A percentile compares a stretch with the other conserved stretches of the same genome.
Conservation (phyloP, 30 jellyfish, hydroid and myxozoan genomes). For the Hydra vulgaris region DNA sequence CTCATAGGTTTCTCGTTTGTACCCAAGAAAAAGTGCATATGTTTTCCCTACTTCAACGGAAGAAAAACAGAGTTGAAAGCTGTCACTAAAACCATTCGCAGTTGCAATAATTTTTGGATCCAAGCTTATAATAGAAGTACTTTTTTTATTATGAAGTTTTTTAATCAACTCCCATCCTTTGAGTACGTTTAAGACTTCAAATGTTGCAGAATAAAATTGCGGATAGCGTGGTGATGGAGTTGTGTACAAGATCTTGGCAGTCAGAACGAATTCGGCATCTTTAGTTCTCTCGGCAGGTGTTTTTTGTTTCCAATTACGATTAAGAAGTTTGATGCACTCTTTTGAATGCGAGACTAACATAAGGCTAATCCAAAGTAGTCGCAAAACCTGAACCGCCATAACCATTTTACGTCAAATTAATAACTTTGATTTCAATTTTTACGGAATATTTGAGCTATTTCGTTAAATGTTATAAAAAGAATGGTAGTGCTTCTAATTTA, state of each 20-base stretch:
- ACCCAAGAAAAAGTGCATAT: constrained; percentile 68
- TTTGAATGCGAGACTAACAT: background rate
- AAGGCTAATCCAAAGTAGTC: background rate
- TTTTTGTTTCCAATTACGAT: constrained; percentile 77
- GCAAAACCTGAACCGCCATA: background rate
- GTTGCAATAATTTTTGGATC: constrained; percentile 45
- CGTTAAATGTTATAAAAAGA: no score
- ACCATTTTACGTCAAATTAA: background rate
- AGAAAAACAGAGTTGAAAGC: constrained; percentile 75
- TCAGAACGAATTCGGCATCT: constrained; percentile 72
- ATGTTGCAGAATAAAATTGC: constrained; percentile 63
- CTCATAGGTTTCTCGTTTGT: constrained; percentile 31
- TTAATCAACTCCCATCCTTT: constrained; percentile 77
- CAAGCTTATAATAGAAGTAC: constrained; percentile 44
- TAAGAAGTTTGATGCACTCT: constrained; percentile 63
- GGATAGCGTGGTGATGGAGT: constrained; percentile 39
- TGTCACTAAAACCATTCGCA: constrained; percentile 88
- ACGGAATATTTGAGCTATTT: no score
- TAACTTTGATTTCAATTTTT: no score
- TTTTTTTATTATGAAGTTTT: constrained; percentile 40
- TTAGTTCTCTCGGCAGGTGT: constrained; percentile 64
- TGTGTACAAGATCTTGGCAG: constrained; percentile 56
- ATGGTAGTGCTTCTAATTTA: no score
- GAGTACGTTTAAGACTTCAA: constrained; percentile 65
- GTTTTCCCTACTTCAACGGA: constrained; percentile 89